Evolutionary conservation across 2,113 vertebrate species (phyloP).

Genomic region (Sinocyclocheilus anshuiensis): DNA sequence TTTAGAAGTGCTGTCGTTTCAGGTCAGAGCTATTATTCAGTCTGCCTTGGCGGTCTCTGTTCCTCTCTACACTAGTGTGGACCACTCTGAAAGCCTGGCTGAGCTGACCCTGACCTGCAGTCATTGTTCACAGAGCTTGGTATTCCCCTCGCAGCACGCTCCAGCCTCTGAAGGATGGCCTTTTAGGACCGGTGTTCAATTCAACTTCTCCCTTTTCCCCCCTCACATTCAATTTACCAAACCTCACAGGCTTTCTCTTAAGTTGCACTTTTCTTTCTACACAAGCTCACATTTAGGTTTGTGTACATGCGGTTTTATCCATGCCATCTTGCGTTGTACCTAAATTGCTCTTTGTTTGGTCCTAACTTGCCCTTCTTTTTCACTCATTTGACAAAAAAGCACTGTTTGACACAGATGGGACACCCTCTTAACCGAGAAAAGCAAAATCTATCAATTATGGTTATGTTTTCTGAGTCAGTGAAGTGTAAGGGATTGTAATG

Average conservation of each 20-base stretch:
- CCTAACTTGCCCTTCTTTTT: conserved; percentile 3
- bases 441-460: conserved; percentile 12
- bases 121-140: conserved; percentile 77
- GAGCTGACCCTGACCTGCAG: conserved; percentile 73
- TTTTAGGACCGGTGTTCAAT: conserved; percentile 52
- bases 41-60: conserved; percentile 41
- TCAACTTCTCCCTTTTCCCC: conserved; percentile 37
- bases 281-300: conserved; percentile 6
- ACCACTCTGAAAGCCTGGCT: conserved; percentile 58
- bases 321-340: neutral
- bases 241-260: conserved; percentile 28
- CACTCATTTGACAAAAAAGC: neutral
- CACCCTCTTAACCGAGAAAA: neutral
- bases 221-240: conserved; percentile 37
- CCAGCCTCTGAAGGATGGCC: conserved; percentile 64
- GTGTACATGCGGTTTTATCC: neutral
- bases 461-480: neutral
- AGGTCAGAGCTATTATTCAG: conserved; percentile 39
- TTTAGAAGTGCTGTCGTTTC: conserved; percentile 16
- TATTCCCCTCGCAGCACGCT: conserved; percentile 79
- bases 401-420: conserved; percentile 20
- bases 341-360: neutral
- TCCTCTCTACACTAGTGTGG: conserved; percentile 38
- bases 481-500: conserved; percentile 5
- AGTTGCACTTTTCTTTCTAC: conserved; percentile 4